Percentiles rank a stretch among this genome's conserved stretches.
phyloP scores from a whole-genome alignment of 2,888 invertebrate genomes.

The Icerya purchasi region DNA sequence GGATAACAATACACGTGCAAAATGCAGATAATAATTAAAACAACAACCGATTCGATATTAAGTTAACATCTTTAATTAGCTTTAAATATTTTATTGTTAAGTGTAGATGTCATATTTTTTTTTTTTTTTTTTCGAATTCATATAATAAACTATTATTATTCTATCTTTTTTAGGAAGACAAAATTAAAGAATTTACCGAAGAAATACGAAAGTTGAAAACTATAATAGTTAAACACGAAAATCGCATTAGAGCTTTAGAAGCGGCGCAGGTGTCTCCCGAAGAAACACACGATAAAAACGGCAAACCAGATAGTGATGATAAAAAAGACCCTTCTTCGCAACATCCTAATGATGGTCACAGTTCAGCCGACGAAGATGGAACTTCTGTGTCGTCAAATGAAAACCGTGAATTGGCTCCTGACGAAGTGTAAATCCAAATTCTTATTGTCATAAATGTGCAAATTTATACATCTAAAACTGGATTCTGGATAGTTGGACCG shows the following conservation, averaged over 20 bases:
- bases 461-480: too few relatives aligned
- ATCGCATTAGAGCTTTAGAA: constrained; percentile 56
- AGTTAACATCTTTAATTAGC: too few relatives aligned
- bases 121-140: too few relatives aligned
- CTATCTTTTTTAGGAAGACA: constrained; percentile 55
- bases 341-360: constrained; percentile 8
- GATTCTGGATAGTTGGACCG: too few relatives aligned
- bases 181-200: constrained; percentile 62
- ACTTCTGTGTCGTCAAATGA: constrained; percentile 15
- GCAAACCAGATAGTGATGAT: constrained; percentile 21
- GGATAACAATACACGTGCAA: too few relatives aligned
- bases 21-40: too few relatives aligned
- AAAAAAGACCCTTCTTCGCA: constrained; percentile 9
- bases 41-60: too few relatives aligned
- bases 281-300: constrained; percentile 26
- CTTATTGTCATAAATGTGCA: neutral
- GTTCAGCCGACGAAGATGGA: constrained; percentile 17
- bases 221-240: constrained; percentile 86
- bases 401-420: constrained; percentile 22
- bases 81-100: too few relatives aligned
- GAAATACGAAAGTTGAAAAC: constrained; percentile 80
- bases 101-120: too few relatives aligned
- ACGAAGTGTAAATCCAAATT: constrained; percentile 25
- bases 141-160: too few relatives aligned
- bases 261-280: constrained; percentile 31